phyloP scores from a whole-genome alignment of 2,797 vertebrate genomes.

The Hafferia zeledoni region DNA sequence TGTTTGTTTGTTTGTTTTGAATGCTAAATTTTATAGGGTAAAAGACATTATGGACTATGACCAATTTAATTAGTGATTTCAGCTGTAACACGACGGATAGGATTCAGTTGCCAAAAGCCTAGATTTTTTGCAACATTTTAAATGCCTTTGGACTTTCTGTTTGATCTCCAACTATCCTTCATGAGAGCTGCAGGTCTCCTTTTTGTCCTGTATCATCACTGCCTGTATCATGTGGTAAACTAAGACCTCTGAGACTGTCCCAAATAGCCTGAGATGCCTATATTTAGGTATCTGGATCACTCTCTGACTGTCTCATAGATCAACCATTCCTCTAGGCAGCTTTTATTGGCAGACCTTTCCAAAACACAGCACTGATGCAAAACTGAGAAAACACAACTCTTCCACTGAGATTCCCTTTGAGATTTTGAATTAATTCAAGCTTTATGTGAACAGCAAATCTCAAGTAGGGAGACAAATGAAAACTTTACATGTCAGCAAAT shows the following conservation, averaged over 20 bases:
- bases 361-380: neutral
- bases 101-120: neutral
- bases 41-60: neutral
- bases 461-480: neutral
- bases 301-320: neutral
- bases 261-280: conserved; percentile 29
- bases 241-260: neutral
- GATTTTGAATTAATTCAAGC: conserved; percentile 39
- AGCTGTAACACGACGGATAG: neutral
- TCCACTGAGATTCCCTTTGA: conserved; percentile 31
- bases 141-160: neutral
- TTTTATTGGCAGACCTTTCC: conserved; percentile 16
- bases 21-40: neutral
- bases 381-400: neutral
- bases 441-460: conserved; percentile 6
- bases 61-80: neutral
- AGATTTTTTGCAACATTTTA: neutral
- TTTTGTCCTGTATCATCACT: neutral
- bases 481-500: neutral
- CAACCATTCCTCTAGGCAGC: conserved; percentile 21
- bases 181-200: neutral
- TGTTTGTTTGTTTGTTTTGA: neutral
- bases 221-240: neutral
- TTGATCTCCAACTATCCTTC: neutral
- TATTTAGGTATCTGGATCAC: conserved; percentile 36